Percentiles rank a stretch among this genome's conserved stretches.
phyloP scores from a whole-genome alignment of 1,140 invertebrate genomes.

The Cataglyphis hispanica region DNA sequence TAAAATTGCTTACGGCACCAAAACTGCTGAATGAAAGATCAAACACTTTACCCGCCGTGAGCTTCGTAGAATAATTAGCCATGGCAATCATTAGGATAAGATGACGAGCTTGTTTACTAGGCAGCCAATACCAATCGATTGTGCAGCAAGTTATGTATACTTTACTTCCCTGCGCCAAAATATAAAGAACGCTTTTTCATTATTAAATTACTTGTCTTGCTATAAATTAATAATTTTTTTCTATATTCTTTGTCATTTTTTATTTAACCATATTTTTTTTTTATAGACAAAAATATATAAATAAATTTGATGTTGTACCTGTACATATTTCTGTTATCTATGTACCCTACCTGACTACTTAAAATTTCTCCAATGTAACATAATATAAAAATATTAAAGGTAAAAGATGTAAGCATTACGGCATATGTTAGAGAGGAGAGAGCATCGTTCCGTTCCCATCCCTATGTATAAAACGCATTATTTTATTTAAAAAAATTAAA shows the following conservation, averaged over 20 bases:
- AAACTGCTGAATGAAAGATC: conserved; percentile 57
- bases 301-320: neutral
- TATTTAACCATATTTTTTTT: neutral
- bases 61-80: conserved; percentile 19
- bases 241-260: neutral
- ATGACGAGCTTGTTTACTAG: conserved; percentile 41
- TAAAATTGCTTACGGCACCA: conserved; percentile 48
- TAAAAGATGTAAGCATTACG: conserved; percentile 66
- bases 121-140: conserved; percentile 68
- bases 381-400: conserved; percentile 75
- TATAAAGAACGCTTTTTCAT: neutral
- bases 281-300: too few relatives aligned
- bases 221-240: neutral
- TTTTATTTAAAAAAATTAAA: neutral
- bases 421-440: conserved; percentile 39
- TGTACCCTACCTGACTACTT: conserved; percentile 64
- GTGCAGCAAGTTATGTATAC: conserved; percentile 57
- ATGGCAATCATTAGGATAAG: conserved; percentile 64
- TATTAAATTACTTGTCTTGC: neutral
- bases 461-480: conserved; percentile 58
- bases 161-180: conserved; percentile 52
- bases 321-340: conserved; percentile 10
- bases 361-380: conserved; percentile 76
- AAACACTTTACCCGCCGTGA: conserved; percentile 61
- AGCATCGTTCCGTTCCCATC: conserved; percentile 53